phyloP scores from a whole-genome alignment of 1,140 invertebrate genomes.

The Habropoda laboriosa region DNA sequence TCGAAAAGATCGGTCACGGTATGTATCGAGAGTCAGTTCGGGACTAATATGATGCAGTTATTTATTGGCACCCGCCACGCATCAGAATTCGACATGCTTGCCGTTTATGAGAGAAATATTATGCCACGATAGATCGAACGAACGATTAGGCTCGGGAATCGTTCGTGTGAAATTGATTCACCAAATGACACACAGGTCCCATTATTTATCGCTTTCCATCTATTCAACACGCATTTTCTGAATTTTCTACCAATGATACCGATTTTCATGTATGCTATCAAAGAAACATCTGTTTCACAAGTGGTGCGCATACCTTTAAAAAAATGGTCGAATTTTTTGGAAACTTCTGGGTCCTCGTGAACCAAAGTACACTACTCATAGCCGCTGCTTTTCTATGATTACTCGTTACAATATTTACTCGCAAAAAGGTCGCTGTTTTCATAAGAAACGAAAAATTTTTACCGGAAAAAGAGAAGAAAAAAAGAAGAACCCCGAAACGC shows the following conservation, averaged over 20 bases:
- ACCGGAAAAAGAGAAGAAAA: not conserved
- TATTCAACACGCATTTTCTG: not conserved
- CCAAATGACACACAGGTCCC: constrained; percentile 21
- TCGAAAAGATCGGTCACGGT: constrained; percentile 46
- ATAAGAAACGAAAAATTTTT: not conserved
- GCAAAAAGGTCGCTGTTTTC: not conserved
- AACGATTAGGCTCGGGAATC: constrained; percentile 61
- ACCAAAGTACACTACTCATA: too few species aligned
- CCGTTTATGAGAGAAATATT: constrained; percentile 69
- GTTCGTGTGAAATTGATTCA: constrained; percentile 59
- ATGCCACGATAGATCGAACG: constrained; percentile 64
- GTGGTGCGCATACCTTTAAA: too few species aligned
- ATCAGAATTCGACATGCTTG: constrained; percentile 53
- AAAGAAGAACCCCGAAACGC: too few species aligned
- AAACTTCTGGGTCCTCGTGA: not conserved
- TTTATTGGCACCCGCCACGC: constrained; percentile 58
- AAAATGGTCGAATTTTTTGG: not conserved
- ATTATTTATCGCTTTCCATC: not conserved
- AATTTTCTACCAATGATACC: too few species aligned
- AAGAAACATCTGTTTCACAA: not conserved
- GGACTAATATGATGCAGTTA: constrained; percentile 46
- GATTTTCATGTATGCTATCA: not conserved
- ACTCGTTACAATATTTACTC: not conserved
- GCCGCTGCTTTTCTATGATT: constrained; percentile 10
- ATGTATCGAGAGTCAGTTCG: not conserved